phyloP scores from a whole-genome alignment of 2,113 vertebrate species.

The Alligator sinensis region DNA sequence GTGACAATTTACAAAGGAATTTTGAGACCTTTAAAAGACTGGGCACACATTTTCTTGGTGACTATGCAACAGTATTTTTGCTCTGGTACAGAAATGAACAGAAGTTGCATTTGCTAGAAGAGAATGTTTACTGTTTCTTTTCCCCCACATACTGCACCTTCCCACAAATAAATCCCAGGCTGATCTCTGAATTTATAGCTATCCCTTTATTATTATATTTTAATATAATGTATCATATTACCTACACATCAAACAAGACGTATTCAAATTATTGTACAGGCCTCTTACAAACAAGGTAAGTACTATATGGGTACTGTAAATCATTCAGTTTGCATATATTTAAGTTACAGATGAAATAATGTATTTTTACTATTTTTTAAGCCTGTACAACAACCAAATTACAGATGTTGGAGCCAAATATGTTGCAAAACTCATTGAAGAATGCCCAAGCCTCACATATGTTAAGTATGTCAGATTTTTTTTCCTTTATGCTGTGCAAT shows the following conservation, averaged over 20 bases:
- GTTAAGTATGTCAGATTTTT: conserved; percentile 86
- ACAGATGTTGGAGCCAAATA: conserved; percentile 90
- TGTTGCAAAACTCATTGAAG: conserved; percentile 88
- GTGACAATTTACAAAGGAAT: conserved; percentile 59
- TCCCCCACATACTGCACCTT: background rate
- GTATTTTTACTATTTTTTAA: conserved; percentile 68
- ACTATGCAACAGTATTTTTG: conserved; percentile 24
- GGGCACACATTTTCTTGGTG: background rate
- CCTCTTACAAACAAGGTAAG: background rate
- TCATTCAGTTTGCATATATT: conserved; percentile 35
- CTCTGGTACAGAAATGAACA: conserved; percentile 6
- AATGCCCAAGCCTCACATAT: conserved; percentile 85
- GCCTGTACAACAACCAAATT: conserved; percentile 94
- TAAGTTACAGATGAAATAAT: conserved; percentile 30
- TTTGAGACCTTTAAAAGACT: conserved; percentile 45
- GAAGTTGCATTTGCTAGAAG: conserved; percentile 17
- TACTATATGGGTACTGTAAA: background rate
- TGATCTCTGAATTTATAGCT: conserved; percentile 18
- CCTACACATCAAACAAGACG: conserved; percentile 28
- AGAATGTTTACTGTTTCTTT: conserved; percentile 26
- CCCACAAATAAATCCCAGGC: background rate
- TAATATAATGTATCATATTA: background rate
- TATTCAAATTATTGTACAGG: conserved; percentile 12
- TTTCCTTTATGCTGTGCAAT: background rate
- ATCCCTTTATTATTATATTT: background rate